Evolutionary conservation across 2,888 invertebrate species (phyloP).

Genomic region (Dromius quadrimaculatus): DNA sequence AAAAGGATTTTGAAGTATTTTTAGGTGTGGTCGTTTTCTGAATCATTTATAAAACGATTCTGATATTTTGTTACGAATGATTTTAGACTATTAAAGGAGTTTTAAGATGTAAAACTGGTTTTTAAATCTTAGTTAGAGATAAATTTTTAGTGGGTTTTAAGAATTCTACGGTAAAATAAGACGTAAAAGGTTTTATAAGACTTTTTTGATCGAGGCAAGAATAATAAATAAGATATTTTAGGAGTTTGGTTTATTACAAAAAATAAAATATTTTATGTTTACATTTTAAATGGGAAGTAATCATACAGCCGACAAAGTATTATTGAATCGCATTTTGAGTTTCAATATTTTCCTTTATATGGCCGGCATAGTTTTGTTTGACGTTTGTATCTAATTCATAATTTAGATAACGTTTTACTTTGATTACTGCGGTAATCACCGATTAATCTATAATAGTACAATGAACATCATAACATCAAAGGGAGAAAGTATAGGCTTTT

Average conservation of each 20-base stretch:
- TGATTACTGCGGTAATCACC: no score
- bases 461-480: no score
- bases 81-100: conserved; percentile 18
- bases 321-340: no score
- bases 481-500: no score
- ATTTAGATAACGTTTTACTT: no score
- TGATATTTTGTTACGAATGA: neutral
- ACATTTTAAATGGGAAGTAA: no score
- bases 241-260: neutral
- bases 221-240: neutral
- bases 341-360: no score
- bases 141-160: conserved; percentile 3
- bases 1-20: conserved; percentile 50
- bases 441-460: no score
- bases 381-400: no score
- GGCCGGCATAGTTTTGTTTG: no score
- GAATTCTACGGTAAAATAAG: neutral
- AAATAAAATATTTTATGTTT: neutral
- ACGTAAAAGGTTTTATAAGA: neutral
- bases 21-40: conserved; percentile 44
- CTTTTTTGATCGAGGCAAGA: neutral
- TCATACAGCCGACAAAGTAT: no score
- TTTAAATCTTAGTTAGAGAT: no score
- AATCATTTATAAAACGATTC: conserved; percentile 21
- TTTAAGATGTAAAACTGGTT: conserved; percentile 12